phyloP scores from a whole-genome alignment of 2,113 vertebrate genomes.

The Sigmodon hispidus region DNA sequence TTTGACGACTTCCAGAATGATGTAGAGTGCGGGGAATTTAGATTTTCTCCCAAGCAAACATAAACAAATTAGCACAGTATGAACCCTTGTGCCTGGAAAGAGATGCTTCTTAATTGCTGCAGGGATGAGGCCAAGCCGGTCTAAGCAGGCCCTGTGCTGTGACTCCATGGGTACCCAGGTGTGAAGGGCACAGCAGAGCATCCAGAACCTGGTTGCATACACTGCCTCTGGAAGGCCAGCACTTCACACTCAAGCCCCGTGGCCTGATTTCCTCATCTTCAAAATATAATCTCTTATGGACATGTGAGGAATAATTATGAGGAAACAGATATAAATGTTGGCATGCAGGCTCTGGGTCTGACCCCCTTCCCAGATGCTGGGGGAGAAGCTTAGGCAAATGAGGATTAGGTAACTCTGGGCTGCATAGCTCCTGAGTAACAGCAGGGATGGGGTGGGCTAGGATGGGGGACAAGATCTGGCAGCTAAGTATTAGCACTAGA shows the following conservation, averaged over 20 bases:
- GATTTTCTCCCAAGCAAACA: neutral
- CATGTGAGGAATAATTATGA: neutral
- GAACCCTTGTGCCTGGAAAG: neutral
- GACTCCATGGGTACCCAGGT: neutral
- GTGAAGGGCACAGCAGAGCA: fast-evolving
- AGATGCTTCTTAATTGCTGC: neutral
- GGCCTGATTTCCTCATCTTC: neutral
- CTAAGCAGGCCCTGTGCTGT: neutral
- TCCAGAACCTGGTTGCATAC: fast-evolving
- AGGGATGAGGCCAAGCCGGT: neutral
- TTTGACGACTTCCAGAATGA: neutral
- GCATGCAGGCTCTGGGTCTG: neutral
- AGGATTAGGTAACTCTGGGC: neutral
- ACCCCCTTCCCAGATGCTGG: neutral
- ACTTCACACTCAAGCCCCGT: no score
- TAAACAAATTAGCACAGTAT: no score
- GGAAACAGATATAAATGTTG: no score
- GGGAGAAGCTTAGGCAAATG: neutral
- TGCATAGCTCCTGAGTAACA: neutral
- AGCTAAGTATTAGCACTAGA: neutral
- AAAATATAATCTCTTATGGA: neutral
- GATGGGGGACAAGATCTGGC: neutral
- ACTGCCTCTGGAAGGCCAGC: neutral
- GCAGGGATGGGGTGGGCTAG: neutral
- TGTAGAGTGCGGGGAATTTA: neutral